Base-by-base conservation (phyloP, 1,140 invertebrate genomes). In the Drosophila pruinosa region DNA sequence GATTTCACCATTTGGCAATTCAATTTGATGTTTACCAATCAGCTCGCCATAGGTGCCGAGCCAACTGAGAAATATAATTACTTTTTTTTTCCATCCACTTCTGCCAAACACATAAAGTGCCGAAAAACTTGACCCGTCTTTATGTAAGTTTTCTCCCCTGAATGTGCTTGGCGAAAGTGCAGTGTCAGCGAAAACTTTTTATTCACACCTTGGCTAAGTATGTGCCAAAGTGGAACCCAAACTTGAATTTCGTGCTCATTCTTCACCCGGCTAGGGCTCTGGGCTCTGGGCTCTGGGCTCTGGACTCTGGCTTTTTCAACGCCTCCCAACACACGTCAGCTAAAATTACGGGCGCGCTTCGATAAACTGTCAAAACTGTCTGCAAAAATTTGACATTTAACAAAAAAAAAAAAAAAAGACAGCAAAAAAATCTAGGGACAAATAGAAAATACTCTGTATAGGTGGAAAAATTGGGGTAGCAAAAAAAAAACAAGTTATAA, bases 311-410 rank as follows among this genome's bases (percentile, higher is more conserved):
- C n/a, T 21, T 4, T 36, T 71, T 85, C 70, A 86, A 78, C 82
- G 81, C 77, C 82, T 85, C 70, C 70, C 62, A 81, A 86, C 81
- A 86, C 82, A 86, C 81, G 81, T 86, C 81, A 86, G 77, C 81
- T 81, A 43, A 86, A 86, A 88, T 85, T 86, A 86, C 81, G 78
- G 58, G 70, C 78, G 82, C 82, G 72, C 82, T 88, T 88, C 82
- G 82, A 88, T 88, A 88, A 88, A 88, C 82, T 88, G 82, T 88
- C 82, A 88, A 88, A 88, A 88, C 71, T 89, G 82, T 88, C 82
- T 89, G 83, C 81, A 89, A 88, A 86, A 86, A 88, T 88, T 88
- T 88, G 82, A 88, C 82, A 88, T 88, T 89, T 78, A 57, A 78
- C 24, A 82, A 81, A 57, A 73, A 61, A 62, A 70, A 61, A 39